phyloP scores from a whole-genome alignment of 1,140 invertebrate genomes.

The Eriosoma lanigerum region DNA sequence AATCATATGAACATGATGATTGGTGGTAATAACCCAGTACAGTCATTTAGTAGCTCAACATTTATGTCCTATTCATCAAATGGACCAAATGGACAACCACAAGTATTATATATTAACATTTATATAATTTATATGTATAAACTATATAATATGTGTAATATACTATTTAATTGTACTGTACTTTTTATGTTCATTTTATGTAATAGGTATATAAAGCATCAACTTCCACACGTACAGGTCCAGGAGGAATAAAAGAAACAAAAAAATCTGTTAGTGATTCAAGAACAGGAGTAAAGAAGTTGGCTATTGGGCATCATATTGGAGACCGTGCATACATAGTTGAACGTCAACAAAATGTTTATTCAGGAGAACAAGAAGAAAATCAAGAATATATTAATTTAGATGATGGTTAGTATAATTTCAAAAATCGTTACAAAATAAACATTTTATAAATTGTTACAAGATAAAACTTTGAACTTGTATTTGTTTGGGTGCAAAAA shows the following conservation, averaged over 20 bases:
- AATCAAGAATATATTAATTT: conserved; percentile 88
- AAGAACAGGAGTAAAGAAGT: conserved; percentile 80
- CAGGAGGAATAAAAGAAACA: conserved; percentile 87
- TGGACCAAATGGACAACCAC: conserved; percentile 76
- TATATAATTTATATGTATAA: too few relatives aligned
- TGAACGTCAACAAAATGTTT: conserved; percentile 80
- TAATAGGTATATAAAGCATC: conserved; percentile 75
- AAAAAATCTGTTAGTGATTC: conserved; percentile 82
- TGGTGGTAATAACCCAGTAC: conserved; percentile 56
- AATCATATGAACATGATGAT: conserved; percentile 53
- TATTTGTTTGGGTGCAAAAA: too few relatives aligned
- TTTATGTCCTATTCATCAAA: conserved; percentile 78
- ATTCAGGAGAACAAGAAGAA: conserved; percentile 82
- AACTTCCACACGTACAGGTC: conserved; percentile 76
- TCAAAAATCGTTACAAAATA: not conserved
- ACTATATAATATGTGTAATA: too few relatives aligned
- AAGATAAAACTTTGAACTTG: too few relatives aligned
- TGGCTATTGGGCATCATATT: conserved; percentile 90
- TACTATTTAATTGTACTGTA: too few relatives aligned
- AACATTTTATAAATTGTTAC: too few relatives aligned
- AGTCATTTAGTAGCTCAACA: conserved; percentile 63
- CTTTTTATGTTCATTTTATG: conserved; percentile 35
- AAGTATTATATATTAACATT: conserved; percentile 60
- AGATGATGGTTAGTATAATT: conserved; percentile 69
- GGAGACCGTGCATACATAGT: conserved; percentile 85